Evolutionary conservation across 2,797 vertebrate species (phyloP).

Genomic region (Megalops cyprinoides): DNA sequence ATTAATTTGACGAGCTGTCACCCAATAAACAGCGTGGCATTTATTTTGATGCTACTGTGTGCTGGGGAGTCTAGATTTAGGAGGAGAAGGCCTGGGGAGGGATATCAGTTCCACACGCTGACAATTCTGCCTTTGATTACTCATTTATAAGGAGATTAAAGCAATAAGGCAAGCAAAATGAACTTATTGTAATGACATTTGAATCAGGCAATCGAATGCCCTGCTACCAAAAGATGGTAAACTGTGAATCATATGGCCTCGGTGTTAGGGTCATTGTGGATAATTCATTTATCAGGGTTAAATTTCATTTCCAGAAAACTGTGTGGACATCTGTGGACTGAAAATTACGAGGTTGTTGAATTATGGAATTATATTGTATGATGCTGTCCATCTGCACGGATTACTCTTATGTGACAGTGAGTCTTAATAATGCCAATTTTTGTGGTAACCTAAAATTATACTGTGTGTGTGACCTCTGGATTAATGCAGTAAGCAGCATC

Average conservation of each 20-base stretch:
- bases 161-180: neutral
- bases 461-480: no score
- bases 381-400: neutral
- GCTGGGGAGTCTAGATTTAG: neutral
- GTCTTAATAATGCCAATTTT: no score
- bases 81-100: neutral
- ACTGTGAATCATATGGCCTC: neutral
- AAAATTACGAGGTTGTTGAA: neutral
- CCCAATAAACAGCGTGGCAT: neutral
- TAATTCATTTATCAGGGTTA: neutral
- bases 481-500: no score
- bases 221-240: neutral
- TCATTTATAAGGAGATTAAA: neutral
- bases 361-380: neutral
- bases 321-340: neutral
- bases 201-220: neutral
- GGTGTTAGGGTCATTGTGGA: conserved; percentile 8
- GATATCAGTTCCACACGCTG: neutral
- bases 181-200: neutral
- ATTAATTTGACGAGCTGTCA: neutral
- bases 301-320: neutral
- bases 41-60: conserved; percentile 1
- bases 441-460: neutral
- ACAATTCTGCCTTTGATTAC: conserved; percentile 3
- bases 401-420: neutral